phyloP scores from a whole-genome alignment of 2,113 vertebrate genomes.

The Vulpes vulpes region DNA sequence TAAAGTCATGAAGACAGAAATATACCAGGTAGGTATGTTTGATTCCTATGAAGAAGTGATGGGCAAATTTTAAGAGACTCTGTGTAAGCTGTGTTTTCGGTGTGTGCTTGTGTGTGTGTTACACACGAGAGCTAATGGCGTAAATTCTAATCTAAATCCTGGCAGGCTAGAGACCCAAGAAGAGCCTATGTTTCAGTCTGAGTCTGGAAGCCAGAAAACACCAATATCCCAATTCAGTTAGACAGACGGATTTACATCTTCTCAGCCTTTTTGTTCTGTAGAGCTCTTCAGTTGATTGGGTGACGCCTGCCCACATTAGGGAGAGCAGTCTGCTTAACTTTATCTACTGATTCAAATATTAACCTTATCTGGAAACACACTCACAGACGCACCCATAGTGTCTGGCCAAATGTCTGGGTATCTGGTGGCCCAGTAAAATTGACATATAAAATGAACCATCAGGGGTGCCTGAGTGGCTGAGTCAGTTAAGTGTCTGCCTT shows the following conservation, averaged over 20 bases:
- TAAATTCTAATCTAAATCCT: neutral
- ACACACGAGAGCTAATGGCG: neutral
- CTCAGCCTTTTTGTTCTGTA: neutral
- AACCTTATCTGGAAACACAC: neutral
- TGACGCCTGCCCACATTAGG: neutral
- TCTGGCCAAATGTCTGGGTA: neutral
- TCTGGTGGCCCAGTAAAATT: neutral
- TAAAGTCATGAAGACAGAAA: neutral
- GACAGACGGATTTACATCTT: neutral
- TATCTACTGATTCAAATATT: neutral
- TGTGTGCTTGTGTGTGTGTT: neutral
- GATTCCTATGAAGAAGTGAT: neutral
- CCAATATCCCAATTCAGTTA: neutral
- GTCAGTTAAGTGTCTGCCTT: too few relatives aligned
- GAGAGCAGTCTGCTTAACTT: neutral
- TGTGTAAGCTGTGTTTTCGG: neutral
- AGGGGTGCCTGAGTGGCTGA: too few relatives aligned
- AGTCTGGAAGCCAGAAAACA: neutral
- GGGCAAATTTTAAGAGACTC: neutral
- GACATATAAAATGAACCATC: neutral
- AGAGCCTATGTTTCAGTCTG: neutral
- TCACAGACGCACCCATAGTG: neutral
- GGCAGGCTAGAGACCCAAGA: neutral
- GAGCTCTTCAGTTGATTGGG: neutral
- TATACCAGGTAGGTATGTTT: neutral